These are phyloP conservation scores for Pentamera pediparva DNA, from an alignment of 53 echinoderm and acorn worm species.

Conservation along the genomic window DNA sequence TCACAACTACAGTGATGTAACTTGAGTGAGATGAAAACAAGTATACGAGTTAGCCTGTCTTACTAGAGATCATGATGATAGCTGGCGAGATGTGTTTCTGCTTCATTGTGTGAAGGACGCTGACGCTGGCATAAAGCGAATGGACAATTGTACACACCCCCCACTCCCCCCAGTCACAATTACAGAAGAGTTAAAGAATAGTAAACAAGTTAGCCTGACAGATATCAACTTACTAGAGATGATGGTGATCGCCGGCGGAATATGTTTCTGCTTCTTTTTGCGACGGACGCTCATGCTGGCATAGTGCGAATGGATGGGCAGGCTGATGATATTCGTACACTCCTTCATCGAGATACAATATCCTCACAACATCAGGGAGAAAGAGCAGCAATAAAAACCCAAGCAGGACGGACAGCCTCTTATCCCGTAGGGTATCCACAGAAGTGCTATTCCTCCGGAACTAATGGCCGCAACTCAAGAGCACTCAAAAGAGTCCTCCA, in stretches of 20 bases:
- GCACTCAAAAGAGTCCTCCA: constrained; percentile 12
- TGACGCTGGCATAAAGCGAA: too few relatives aligned
- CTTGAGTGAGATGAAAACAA: too few relatives aligned
- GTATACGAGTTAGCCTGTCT: too few relatives aligned
- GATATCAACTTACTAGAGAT: constrained; percentile 11
- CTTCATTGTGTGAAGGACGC: too few relatives aligned
- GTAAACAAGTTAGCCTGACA: not conserved
- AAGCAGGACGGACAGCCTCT: too few relatives aligned
- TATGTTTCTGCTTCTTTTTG: constrained; percentile 71
- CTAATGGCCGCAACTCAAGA: constrained; percentile 3
- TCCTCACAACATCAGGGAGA: too few relatives aligned
- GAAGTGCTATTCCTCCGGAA: too few relatives aligned
- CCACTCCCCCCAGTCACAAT: not conserved
- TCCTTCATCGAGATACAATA: constrained; percentile 26
- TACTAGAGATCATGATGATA: too few relatives aligned
- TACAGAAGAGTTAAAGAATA: not conserved
- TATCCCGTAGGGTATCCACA: too few relatives aligned
- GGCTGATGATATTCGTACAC: constrained; percentile 24
- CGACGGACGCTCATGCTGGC: constrained; percentile 69
- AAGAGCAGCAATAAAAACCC: too few relatives aligned
- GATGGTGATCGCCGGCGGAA: constrained; percentile 74
- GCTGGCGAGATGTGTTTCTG: too few relatives aligned
- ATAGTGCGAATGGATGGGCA: constrained; percentile 33
- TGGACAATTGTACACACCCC: not conserved
- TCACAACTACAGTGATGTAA: too few relatives aligned